These are phyloP conservation scores for Smittia aterrima DNA, from an alignment of 2,888 invertebrate genomes.

Conservation along the genomic window DNA sequence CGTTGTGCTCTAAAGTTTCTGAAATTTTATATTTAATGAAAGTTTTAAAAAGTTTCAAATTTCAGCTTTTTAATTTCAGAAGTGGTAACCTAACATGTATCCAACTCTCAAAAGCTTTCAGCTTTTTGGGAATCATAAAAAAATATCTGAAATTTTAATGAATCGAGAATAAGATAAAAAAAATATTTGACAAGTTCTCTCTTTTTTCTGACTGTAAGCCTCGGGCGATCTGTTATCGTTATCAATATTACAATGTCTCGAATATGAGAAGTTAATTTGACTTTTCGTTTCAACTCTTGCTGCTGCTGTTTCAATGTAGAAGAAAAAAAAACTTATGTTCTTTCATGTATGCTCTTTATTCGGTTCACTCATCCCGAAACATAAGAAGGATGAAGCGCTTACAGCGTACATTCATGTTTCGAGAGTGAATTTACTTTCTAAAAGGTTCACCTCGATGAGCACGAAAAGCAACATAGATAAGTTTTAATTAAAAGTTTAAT, in stretches of 20 bases:
- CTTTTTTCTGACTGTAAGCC: neutral
- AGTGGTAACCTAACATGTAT: too few species aligned
- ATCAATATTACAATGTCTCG: neutral
- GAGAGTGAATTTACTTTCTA: neutral
- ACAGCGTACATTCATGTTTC: neutral
- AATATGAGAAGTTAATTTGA: neutral
- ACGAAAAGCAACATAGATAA: conserved; percentile 20
- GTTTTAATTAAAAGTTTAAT: conserved; percentile 39
- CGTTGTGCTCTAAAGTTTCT: too few species aligned
- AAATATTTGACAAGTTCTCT: neutral
- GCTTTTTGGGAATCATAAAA: too few species aligned
- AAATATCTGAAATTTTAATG: neutral
- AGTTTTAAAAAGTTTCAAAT: too few species aligned
- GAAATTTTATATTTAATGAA: too few species aligned
- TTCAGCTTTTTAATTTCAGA: too few species aligned
- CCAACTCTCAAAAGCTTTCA: too few species aligned
- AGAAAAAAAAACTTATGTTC: neutral
- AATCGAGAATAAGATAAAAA: neutral
- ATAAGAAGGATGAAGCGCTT: neutral
- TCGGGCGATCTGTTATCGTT: neutral
- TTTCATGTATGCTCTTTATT: neutral
- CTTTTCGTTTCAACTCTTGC: neutral
- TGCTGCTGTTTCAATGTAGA: neutral
- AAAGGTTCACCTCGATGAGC: neutral
- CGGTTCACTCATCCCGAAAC: neutral